These are phyloP conservation scores for Drosophila melanosoma DNA, from an alignment of 2,888 invertebrate genomes.

Conservation along the genomic window DNA sequence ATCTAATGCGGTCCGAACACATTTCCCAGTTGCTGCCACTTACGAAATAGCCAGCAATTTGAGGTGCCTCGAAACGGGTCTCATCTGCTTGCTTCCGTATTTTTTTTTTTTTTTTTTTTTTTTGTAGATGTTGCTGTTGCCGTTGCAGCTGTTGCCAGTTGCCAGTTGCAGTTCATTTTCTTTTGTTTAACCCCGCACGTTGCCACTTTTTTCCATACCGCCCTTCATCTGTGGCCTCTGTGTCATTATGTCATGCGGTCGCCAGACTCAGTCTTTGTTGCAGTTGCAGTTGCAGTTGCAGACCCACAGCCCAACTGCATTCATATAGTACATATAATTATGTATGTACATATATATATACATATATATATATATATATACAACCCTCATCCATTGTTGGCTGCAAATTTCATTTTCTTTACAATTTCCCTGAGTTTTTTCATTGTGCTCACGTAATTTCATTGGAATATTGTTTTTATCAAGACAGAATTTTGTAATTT, in stretches of 20 bases:
- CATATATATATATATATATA: neutral
- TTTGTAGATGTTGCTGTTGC: slow-evolving; percentile 5
- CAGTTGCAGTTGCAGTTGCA: slow-evolving; percentile 6
- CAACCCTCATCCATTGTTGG: slow-evolving; percentile 22
- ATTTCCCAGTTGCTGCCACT: slow-evolving; percentile 53
- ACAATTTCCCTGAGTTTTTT: slow-evolving; percentile 27
- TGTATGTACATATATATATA: neutral
- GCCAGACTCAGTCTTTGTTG: slow-evolving; percentile 15
- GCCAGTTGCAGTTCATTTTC: slow-evolving; percentile 38
- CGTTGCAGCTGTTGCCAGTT: neutral
- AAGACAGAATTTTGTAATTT: slow-evolving; percentile 1
- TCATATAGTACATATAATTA: neutral
- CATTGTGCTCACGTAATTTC: slow-evolving; percentile 42
- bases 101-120: slow-evolving; percentile 17
- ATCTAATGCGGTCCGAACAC: slow-evolving; percentile 27
- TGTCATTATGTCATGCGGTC: slow-evolving; percentile 71
- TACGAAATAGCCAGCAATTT: slow-evolving; percentile 43
- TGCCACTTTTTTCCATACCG: slow-evolving; percentile 21
- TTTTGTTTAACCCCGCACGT: slow-evolving; percentile 31
- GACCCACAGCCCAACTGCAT: slow-evolving; percentile 14
- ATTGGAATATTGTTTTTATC: slow-evolving; percentile 15
- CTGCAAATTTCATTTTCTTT: slow-evolving; percentile 25
- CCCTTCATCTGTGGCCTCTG: slow-evolving; percentile 24
- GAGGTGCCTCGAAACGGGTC: slow-evolving; percentile 16
- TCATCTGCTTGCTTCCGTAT: slow-evolving; percentile 54